These are phyloP conservation scores for Dichetophora obliterata DNA, from an alignment of 2,888 invertebrate genomes.

Conservation along the genomic window DNA sequence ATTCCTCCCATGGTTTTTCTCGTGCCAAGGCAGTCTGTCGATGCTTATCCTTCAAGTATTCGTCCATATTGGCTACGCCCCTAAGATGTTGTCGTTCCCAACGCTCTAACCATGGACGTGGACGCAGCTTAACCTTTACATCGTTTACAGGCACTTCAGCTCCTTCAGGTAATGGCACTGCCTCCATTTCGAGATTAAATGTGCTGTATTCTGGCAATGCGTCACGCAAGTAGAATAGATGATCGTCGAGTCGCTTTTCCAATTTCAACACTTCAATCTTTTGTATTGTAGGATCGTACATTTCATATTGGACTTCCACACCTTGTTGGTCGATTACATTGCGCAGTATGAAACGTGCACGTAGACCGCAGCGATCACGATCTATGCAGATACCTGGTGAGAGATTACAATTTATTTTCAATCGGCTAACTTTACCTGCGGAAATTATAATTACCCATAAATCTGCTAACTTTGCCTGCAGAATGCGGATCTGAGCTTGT, in stretches of 20 bases:
- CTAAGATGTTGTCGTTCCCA: slow-evolving; percentile 87
- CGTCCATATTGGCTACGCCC: slow-evolving; percentile 78
- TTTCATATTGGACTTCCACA: slow-evolving; percentile 75
- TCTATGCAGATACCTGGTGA: slow-evolving; percentile 89
- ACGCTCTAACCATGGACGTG: slow-evolving; percentile 89
- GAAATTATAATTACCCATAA: slow-evolving; percentile 71
- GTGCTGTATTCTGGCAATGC: slow-evolving; percentile 92
- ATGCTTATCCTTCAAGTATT: slow-evolving; percentile 72
- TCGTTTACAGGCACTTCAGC: slow-evolving; percentile 83
- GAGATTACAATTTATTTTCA: slow-evolving; percentile 53
- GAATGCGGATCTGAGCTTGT: slow-evolving; percentile 88
- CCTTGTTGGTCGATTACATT: slow-evolving; percentile 94
- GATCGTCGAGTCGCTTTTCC: slow-evolving; percentile 93
- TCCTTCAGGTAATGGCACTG: slow-evolving; percentile 83
- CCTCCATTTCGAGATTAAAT: slow-evolving; percentile 92
- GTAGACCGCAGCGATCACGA: slow-evolving; percentile 83
- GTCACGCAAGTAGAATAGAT: slow-evolving; percentile 90
- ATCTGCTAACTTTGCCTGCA: slow-evolving; percentile 84
- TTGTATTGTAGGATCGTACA: slow-evolving; percentile 94
- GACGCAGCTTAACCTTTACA: slow-evolving; percentile 79
- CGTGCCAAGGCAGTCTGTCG: slow-evolving; percentile 73
- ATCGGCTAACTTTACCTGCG: slow-evolving; percentile 84
- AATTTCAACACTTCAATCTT: slow-evolving; percentile 90
- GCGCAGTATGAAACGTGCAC: slow-evolving; percentile 87
- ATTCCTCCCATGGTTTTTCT: slow-evolving; percentile 87